Conservation (phyloP, 2,797 vertebrate genomes). For the Saxicola maurus region DNA sequence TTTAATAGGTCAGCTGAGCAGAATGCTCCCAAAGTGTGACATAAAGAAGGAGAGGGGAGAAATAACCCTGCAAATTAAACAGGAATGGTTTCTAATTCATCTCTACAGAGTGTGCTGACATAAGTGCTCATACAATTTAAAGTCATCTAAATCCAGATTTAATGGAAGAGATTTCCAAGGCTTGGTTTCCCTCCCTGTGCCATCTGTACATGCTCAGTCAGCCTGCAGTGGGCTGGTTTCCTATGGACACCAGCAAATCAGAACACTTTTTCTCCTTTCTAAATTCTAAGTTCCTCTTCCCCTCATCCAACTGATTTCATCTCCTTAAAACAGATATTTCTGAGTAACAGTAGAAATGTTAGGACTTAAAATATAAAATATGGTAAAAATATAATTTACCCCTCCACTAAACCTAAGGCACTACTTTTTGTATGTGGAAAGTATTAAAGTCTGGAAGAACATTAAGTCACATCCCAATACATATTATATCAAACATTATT, state of each 20-base stretch:
- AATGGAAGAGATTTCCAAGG: background rate
- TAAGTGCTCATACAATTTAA: background rate
- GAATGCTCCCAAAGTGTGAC: background rate
- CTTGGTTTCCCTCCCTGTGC: background rate
- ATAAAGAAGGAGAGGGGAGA: background rate
- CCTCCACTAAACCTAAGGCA: conserved; percentile 57
- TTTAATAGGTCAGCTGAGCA: background rate
- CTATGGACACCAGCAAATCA: background rate
- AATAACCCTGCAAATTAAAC: background rate
- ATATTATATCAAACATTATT: conserved; percentile 34
- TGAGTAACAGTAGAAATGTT: background rate
- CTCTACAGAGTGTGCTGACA: background rate
- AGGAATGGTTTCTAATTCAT: background rate
- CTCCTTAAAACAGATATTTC: background rate
- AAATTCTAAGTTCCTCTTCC: background rate
- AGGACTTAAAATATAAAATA: conserved; percentile 40
- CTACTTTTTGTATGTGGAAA: conserved; percentile 49
- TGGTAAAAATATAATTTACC: conserved; percentile 43
- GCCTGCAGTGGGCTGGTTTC: background rate
- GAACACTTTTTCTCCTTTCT: background rate
- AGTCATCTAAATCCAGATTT: background rate
- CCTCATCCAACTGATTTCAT: background rate
- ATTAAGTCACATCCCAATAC: conserved; percentile 39
- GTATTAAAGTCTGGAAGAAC: conserved; percentile 51
- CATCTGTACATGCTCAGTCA: background rate